Percentiles rank a stretch among this genome's conserved stretches.
Evolutionary conservation across 2,888 invertebrate genomes (phyloP).

Genomic region (Leptinotarsa juncta): DNA sequence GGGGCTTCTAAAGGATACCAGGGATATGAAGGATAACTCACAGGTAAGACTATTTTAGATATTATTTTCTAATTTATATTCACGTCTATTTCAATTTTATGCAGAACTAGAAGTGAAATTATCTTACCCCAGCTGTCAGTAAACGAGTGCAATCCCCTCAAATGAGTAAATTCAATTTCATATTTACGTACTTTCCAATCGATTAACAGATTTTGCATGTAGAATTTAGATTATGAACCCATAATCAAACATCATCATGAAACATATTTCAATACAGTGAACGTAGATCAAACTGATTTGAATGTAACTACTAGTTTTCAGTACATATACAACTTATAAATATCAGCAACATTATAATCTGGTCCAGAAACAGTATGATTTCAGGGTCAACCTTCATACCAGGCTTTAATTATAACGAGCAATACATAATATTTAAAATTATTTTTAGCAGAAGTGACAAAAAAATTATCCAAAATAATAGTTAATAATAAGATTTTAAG

Average conservation of each 20-base stretch:
- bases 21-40: conserved; percentile 39
- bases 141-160: background rate
- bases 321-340: background rate
- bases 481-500: no score
- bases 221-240: background rate
- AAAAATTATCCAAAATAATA: no score
- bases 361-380: background rate
- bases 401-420: background rate
- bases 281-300: background rate
- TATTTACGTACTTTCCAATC: background rate
- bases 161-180: background rate
- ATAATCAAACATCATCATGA: background rate
- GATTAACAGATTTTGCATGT: background rate
- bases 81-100: background rate
- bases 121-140: background rate
- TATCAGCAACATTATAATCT: background rate
- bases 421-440: no score
- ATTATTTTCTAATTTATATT: background rate
- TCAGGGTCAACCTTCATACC: background rate
- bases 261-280: background rate
- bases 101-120: background rate
- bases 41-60: conserved; percentile 37
- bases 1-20: conserved; percentile 37
- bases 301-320: background rate
- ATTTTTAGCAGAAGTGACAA: no score